These are phyloP conservation scores for Nephrocerus scutellatus DNA, from an alignment of 2,888 invertebrate genomes.

Conservation along the genomic window DNA sequence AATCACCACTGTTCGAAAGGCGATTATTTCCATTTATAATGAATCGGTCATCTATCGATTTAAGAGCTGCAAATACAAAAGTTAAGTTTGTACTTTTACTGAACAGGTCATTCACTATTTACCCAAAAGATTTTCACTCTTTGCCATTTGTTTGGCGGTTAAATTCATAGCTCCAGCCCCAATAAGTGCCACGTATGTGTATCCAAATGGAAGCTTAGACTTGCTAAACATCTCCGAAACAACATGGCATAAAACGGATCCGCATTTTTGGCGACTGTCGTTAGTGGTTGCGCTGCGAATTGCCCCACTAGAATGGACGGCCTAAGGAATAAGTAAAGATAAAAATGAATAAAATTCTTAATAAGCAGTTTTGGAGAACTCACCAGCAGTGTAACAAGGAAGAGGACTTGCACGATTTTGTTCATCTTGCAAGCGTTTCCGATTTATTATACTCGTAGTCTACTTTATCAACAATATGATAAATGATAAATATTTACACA, in stretches of 20 bases:
- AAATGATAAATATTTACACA: too few relatives aligned
- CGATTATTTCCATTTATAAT: slow-evolving; percentile 78
- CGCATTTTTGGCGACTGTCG: slow-evolving; percentile 46
- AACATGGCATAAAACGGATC: slow-evolving; percentile 56
- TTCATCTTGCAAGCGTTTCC: neutral
- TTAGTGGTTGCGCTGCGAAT: slow-evolving; percentile 40
- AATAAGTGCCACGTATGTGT: slow-evolving; percentile 73
- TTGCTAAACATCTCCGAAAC: slow-evolving; percentile 76
- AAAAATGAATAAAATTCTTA: neutral
- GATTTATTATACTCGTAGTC: neutral
- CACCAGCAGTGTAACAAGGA: neutral
- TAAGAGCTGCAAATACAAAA: slow-evolving; percentile 56
- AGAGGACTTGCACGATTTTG: neutral
- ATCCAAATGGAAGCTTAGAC: slow-evolving; percentile 69
- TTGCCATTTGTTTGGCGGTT: slow-evolving; percentile 69
- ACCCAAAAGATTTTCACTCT: slow-evolving; percentile 79
- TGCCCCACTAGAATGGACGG: slow-evolving; percentile 37
- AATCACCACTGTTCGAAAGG: slow-evolving; percentile 61
- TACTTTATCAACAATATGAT: neutral
- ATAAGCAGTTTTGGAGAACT: slow-evolving; percentile 2
- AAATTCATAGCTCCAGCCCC: slow-evolving; percentile 80
- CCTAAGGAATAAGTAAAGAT: slow-evolving; percentile 24
- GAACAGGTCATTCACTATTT: slow-evolving; percentile 37
- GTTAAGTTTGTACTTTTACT: neutral
- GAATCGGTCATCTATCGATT: slow-evolving; percentile 66